Conservation (phyloP, 2,888 invertebrate species). For the Rhagonycha lutea region DNA sequence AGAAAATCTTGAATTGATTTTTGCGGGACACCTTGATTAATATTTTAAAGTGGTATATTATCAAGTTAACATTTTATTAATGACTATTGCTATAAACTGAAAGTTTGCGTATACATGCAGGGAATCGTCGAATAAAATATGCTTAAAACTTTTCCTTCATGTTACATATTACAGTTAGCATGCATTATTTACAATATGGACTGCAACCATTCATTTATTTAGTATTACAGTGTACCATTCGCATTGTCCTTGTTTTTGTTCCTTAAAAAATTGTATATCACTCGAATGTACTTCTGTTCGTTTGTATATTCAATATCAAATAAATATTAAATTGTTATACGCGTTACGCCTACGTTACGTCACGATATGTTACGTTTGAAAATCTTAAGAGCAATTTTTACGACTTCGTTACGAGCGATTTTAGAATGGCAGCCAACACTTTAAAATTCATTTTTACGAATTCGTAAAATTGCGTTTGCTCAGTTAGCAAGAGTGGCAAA, state of each 20-base stretch:
- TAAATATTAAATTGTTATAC: too few relatives aligned
- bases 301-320: background rate
- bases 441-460: too few relatives aligned
- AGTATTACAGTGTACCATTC: background rate
- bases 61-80: background rate
- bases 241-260: background rate
- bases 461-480: too few relatives aligned
- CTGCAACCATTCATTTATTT: background rate
- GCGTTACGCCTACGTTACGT: too few relatives aligned
- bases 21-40: background rate
- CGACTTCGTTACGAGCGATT: too few relatives aligned
- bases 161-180: background rate
- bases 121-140: background rate
- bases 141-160: background rate
- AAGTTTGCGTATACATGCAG: background rate
- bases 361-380: too few relatives aligned
- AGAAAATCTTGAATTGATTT: background rate
- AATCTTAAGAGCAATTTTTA: too few relatives aligned
- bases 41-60: background rate
- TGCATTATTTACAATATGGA: background rate
- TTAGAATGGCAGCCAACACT: too few relatives aligned
- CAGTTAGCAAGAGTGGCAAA: too few relatives aligned
- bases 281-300: background rate
- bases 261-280: background rate
- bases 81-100: background rate